Base-by-base conservation (phyloP, 2,797 vertebrate genomes). In the Columba guinea region DNA sequence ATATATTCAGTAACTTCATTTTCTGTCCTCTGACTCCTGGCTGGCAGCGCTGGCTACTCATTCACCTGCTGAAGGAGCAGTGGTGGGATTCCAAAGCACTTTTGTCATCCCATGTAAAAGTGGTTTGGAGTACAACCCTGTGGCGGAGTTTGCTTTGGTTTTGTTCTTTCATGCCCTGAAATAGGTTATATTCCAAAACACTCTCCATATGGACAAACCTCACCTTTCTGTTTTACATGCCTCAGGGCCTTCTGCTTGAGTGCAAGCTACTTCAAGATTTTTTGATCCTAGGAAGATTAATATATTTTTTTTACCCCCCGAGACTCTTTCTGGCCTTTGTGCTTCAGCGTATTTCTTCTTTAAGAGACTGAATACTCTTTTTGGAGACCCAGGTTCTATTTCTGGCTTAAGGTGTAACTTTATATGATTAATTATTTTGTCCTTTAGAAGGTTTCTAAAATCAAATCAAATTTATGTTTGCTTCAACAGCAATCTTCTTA, bases 1-100 rank as follows among this genome's bases (percentile, higher is more conserved):
- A 34, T 46, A 74, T 81, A 62, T 78, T 94, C 76, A 65, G 73
- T 68, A n/a, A 65, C 83, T 90, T 79, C 53, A 53, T 89, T 93
- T 90, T 77, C 37, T 41, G 28, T 49, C 22, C 34, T 44, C 39
- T 59, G 35, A 8, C 22, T 79, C 7, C 60, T 64, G 71, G 18
- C 44, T 81, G 34, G 6, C 23, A 87, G 73, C 73, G 64, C 76
- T 64, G 39, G 13, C 21, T 69, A 15, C 70, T 37, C n/a, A 20
- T n/a, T 39, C 49, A 55, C 68, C 52, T 89, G 69, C 21, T 46
- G 35, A 24, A 52, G 62, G 60, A 77, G 44, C 56, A 6, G 4
- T 6, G 39, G 0, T 16, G 46, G 24, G 18, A 13, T 28, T 34
- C 52, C 70, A 46, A 3, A 73, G 1, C 28, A 0, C 53, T 5